Base-by-base conservation (phyloP, 2,113 vertebrate species). In the Phrynosoma blainvillii region DNA sequence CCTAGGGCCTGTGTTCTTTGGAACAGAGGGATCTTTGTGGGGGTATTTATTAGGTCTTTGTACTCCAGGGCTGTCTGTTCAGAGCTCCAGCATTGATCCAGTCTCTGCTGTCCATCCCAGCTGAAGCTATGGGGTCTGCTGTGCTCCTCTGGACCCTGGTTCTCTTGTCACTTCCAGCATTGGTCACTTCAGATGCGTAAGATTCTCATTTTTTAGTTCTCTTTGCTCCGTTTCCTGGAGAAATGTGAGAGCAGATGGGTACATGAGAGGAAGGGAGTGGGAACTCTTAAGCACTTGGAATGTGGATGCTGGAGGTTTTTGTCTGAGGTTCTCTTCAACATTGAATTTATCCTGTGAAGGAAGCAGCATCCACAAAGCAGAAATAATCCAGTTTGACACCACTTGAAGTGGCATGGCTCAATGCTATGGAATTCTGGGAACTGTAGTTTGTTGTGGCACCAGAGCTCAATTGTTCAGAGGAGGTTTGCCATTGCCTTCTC, bases 161-260 rank as follows among this genome's bases (percentile, higher is more conserved):
- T 70, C 80, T 95, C 4, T 86, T 92, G n/a, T 76, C 84, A 77
- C 54, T 88, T 0, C 1, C 90, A 87, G 84, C 92, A 87, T 84
- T 91, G 86, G 91, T 86, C 80, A 91, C 81, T 87, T 87, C 79
- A 88, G 89, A 92, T 87, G 88, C 21, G 89, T 95, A 90, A 95
- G 93, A 89, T 76, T 25, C 27, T 32, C 16, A 5, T 70, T n/a
- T 79, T 89, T 73, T 88, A 27, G 82, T 93, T 94, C 90, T 88
- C 59, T 93, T 92, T 90, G 0, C 14, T 85, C 40, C 68, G 7
- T 84, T 73, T 71, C 30, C 36, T 36, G 21, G 18, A 25, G 21
- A 25, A 42, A 85, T 62, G 30, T 10, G 23, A 65, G 36, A 30
- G 56, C 23, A 76, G 54, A 62, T 40, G 8, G 1, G 14, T 9